Evolutionary conservation across 2,888 invertebrate species (phyloP).

Genomic region (Hemaris fuciformis): DNA sequence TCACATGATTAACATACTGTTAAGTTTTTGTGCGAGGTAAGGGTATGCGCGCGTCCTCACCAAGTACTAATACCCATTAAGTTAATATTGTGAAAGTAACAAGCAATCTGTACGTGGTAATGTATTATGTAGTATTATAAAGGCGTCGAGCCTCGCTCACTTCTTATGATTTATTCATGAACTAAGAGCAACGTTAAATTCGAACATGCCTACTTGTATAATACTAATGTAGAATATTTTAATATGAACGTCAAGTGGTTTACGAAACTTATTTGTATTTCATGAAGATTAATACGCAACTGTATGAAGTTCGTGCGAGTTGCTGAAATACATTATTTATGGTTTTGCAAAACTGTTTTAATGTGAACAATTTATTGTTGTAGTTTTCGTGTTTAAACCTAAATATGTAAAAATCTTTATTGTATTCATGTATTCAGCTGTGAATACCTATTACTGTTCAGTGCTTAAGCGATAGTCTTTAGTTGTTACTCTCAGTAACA

Average conservation of each 20-base stretch:
- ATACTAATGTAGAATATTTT: constrained; percentile 49
- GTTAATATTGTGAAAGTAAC: constrained; percentile 75
- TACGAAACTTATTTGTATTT: constrained; percentile 47
- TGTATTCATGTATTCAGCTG: no score
- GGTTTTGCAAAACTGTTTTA: background rate
- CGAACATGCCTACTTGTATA: constrained; percentile 69
- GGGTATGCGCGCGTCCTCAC: background rate
- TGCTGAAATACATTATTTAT: background rate
- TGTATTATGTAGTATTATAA: constrained; percentile 81
- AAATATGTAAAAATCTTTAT: no score
- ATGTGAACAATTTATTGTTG: background rate
- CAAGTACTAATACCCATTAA: constrained; percentile 64
- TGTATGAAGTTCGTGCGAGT: constrained; percentile 22
- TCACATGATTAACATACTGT: background rate
- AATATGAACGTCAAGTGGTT: constrained; percentile 65
- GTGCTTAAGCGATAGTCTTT: no score
- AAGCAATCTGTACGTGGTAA: constrained; percentile 80
- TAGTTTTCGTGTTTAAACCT: background rate
- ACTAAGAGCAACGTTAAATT: constrained; percentile 70
- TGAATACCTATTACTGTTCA: no score
- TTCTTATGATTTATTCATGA: constrained; percentile 82
- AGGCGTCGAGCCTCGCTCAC: constrained; percentile 72
- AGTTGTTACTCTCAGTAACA: no score
- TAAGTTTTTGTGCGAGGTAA: background rate
- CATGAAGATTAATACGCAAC: constrained; percentile 31